Conservation (phyloP, 2,888 invertebrate genomes). For the Pollenia labialis region DNA sequence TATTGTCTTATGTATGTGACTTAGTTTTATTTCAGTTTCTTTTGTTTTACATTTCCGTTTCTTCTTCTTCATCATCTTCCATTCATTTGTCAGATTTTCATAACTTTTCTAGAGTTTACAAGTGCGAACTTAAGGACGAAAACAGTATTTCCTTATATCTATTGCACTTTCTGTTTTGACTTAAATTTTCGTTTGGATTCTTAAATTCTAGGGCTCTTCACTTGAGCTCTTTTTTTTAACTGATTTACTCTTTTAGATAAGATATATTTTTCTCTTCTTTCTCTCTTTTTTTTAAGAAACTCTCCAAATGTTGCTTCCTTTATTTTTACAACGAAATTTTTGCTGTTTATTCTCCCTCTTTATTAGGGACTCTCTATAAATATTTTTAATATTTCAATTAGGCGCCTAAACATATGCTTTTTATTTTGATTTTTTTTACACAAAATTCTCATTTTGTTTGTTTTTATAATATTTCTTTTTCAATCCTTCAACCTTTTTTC, state of each 20-base stretch:
- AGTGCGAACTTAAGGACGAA: background rate
- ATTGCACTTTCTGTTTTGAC: slow-evolving; percentile 69
- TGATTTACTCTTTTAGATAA: slow-evolving; percentile 27
- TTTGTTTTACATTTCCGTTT: slow-evolving; percentile 55
- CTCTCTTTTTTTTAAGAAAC: background rate
- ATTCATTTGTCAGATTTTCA: slow-evolving; percentile 45
- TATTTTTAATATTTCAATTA: slow-evolving; percentile 45
- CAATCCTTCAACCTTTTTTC: slow-evolving; percentile 55
- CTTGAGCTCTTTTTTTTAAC: background rate
- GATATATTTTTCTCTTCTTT: slow-evolving; percentile 10
- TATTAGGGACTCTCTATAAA: slow-evolving; percentile 22
- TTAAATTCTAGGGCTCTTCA: slow-evolving; percentile 39
- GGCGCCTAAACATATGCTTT: slow-evolving; percentile 69
- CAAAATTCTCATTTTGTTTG: slow-evolving; percentile 21
- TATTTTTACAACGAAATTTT: background rate
- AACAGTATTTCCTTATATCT: slow-evolving; percentile 16
- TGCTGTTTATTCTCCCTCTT: background rate
- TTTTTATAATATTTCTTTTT: slow-evolving; percentile 36
- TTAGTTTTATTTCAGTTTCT: slow-evolving; percentile 62
- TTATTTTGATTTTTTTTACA: slow-evolving; percentile 35
- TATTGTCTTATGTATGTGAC: slow-evolving; percentile 33
- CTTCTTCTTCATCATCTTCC: slow-evolving; percentile 54
- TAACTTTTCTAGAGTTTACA: slow-evolving; percentile 45
- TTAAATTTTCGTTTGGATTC: slow-evolving; percentile 56
- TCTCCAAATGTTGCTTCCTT: background rate